Evolutionary conservation across 2,113 vertebrate genomes (phyloP), one percentile per base, ranked within the genome.

Genomic region (Corvus cornix): DNA sequence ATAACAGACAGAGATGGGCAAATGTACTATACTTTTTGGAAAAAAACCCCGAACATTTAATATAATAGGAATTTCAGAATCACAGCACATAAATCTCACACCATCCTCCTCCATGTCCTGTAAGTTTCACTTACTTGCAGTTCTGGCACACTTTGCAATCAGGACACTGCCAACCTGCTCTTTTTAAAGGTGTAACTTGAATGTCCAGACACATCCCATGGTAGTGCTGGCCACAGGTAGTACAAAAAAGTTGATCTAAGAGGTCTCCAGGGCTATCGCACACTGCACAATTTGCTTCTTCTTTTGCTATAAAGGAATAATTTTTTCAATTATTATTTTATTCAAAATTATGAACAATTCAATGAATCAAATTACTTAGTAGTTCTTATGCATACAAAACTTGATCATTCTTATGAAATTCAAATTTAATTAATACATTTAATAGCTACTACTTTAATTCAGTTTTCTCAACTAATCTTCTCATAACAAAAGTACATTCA

Each of bases 141-240:
- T 98, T 98, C 98, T 99, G 99, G 98, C 99, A 99, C 93, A 99
- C 98, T 97, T 99, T 99, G 98, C 99, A 99, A 86, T 98, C 98
- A 41, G 98, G 98, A 96, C 99, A 99, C 94, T 99, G 99, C 99
- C 99, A 99, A 74, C 99, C 99, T n/a, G 98, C 98, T 96, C 99
- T 98, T 95, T 98, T 98, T 84, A 99, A 95, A 53, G 99, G 98
- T 74, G 99, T 99, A 51, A 98, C 98, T 56, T 84, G 95, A 74
- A 99, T 98, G 77, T 99, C 99, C 98, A 99, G 97, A 96, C 99
- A 99, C 97, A 98, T 97, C 60, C 99, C 99, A 63, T 99, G 99
- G 96, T 99, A 99, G 98, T 98, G 98, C 98, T 99, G 98, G 68
- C 99, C 99, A 96, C 99, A 99, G 90, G 98, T 98, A 95, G 98